Base-by-base conservation (phyloP, 2,797 vertebrate genomes). In the Siniperca undulata region DNA sequence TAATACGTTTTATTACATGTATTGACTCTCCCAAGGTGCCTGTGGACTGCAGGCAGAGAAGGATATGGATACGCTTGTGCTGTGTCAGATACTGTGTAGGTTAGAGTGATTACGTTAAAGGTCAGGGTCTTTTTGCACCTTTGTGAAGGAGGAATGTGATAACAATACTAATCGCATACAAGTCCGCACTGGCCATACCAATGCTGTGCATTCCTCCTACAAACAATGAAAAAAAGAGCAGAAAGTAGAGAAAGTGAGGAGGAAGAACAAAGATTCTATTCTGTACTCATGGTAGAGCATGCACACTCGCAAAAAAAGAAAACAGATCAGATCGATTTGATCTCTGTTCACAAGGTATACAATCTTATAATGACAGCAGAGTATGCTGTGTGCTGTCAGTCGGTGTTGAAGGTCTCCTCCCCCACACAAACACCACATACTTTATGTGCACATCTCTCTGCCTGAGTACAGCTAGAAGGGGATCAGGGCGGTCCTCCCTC, bases 101-200 rank as follows among this genome's bases (percentile, higher is more conserved):
- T 92, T 87, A 86, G 77, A 82, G 66, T 88, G 91, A 89, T 90
- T 86, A 78, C 71, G 71, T 78, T 90, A 92, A 93, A 95, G 91
- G 93, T 93, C 89, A 88, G 84, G 59, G 70, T 84, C 85, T 89
- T 87, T 91, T 83, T 78, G 78, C 82, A 81, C 82, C 69, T 81
- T 30, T 65, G 78, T 44, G 81, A 83, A 82, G 84, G 83, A 83
- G 79, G 82, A 90, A 91, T 89, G 93, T 84, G 89, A 92, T 89
- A 89, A 89, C 87, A 92, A 93, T 92, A 90, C 84, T 85, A 88
- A 93, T 93, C 77, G 50, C 27, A 67, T 36, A 69, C 74, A 82
- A 80, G 86, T 84, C 70, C 0, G 36, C 50, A 70, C 70, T 48
- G 73, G 67, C 52, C 78, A 83, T 86, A 87, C 69, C 70, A 70